These are phyloP conservation scores for Abrostola tripartita DNA, from an alignment of 2,888 invertebrate genomes.

Conservation along the genomic window DNA sequence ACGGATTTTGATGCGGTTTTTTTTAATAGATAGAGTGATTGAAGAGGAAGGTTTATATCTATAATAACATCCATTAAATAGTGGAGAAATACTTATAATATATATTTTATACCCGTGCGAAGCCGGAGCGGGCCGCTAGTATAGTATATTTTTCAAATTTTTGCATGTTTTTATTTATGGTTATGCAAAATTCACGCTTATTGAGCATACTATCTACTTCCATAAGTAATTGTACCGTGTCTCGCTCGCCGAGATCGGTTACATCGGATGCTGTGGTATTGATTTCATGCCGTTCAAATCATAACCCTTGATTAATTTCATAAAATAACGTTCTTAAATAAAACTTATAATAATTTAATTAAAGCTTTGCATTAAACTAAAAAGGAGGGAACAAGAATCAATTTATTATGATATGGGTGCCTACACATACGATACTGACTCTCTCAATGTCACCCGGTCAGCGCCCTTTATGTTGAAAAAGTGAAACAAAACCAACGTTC, in stretches of 20 bases:
- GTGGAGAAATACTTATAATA: too few species aligned
- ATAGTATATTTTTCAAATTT: constrained; percentile 14
- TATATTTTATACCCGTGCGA: too few species aligned
- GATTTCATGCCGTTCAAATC: constrained; percentile 29
- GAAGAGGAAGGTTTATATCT: too few species aligned
- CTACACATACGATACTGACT: constrained; percentile 3
- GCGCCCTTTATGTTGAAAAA: neutral
- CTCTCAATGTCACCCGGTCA: constrained; percentile 28
- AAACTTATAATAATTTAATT: neutral
- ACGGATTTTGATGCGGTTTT: too few species aligned
- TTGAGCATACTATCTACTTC: neutral
- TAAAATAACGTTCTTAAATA: neutral
- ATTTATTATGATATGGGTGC: too few species aligned
- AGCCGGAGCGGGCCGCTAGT: too few species aligned
- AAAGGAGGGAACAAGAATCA: too few species aligned
- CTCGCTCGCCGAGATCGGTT: constrained; percentile 36
- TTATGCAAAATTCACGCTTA: constrained; percentile 1
- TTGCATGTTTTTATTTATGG: neutral
- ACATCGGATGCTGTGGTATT: constrained; percentile 39
- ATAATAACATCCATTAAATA: too few species aligned
- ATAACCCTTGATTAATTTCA: neutral
- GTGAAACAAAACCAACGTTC: constrained; percentile 9
- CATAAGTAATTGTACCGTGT: constrained; percentile 21
- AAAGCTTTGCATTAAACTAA: neutral
- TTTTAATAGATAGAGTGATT: too few species aligned